A percentile compares a stretch with the other conserved stretches of the same genome.
phyloP scores from a whole-genome alignment of 1,140 invertebrate genomes.

The Drosophila mojavensis region DNA sequence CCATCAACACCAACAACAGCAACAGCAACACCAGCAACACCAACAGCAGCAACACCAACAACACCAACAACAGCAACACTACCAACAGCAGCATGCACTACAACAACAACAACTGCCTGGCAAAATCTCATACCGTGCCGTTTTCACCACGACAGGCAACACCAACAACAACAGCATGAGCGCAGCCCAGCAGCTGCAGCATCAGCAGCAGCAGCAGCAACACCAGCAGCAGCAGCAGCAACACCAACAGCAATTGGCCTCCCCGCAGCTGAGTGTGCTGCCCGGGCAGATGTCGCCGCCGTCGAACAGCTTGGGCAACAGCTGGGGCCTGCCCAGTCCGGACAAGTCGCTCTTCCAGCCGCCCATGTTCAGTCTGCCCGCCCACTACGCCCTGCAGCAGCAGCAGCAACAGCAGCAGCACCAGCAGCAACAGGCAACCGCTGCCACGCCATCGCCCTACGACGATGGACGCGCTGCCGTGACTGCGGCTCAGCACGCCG shows the following conservation, averaged over 20 bases:
- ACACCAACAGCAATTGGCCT: slow-evolving; percentile 71
- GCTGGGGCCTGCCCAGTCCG: slow-evolving; percentile 87
- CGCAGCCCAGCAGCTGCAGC: slow-evolving; percentile 59
- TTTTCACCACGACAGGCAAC: slow-evolving; percentile 87
- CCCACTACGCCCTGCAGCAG: slow-evolving; percentile 79
- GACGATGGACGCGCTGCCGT: slow-evolving; percentile 68
- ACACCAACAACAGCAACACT: slow-evolving; percentile 71
- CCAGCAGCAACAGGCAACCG: slow-evolving; percentile 65
- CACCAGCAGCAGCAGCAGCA: slow-evolving; percentile 57
- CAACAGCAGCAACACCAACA: slow-evolving; percentile 69
- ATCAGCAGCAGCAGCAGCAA: slow-evolving; percentile 60
- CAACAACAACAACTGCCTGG: slow-evolving; percentile 85
- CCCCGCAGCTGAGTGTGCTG: slow-evolving; percentile 74
- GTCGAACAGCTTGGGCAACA: slow-evolving; percentile 78
- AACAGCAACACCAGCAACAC: slow-evolving; percentile 60
- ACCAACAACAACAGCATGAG: slow-evolving; percentile 85
- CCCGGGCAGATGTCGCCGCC: slow-evolving; percentile 85
- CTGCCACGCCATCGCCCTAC: slow-evolving; percentile 77
- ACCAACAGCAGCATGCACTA: slow-evolving; percentile 81
- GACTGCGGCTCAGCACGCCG: slow-evolving; percentile 83
- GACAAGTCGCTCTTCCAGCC: slow-evolving; percentile 87
- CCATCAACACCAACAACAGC: slow-evolving; percentile 48
- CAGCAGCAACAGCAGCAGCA: slow-evolving; percentile 69
- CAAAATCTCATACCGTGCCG: slow-evolving; percentile 89
- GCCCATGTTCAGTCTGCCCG: slow-evolving; percentile 85